These are phyloP conservation scores for Caenorhabditis imperialis DNA, from an alignment of 2,888 invertebrate genomes.

Conservation along the genomic window DNA sequence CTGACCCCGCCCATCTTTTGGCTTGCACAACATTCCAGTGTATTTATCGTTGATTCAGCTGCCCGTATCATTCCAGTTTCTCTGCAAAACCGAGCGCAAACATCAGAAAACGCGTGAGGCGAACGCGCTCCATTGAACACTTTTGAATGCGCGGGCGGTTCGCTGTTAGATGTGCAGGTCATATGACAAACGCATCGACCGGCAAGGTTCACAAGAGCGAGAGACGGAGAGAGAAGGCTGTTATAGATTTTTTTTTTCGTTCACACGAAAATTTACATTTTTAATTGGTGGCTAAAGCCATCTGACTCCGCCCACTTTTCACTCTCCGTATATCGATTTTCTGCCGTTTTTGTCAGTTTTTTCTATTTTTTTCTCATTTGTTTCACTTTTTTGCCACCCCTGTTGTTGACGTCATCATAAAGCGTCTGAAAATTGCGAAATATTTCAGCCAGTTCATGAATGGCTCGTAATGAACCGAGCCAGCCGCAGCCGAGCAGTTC, in stretches of 20 bases:
- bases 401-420: slow-evolving; percentile 15
- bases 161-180: slow-evolving; percentile 63
- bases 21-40: no score
- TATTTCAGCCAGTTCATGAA: slow-evolving; percentile 41
- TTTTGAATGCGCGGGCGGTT: slow-evolving; percentile 44
- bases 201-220: slow-evolving; percentile 31
- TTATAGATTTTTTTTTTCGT: slow-evolving; percentile 51
- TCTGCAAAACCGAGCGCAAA: slow-evolving; percentile 40
- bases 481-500: slow-evolving; percentile 53
- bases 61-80: slow-evolving; percentile 41
- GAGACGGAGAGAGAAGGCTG: no score
- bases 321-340: no score
- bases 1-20: no score
- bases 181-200: slow-evolving; percentile 28
- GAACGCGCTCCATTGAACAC: slow-evolving; percentile 44
- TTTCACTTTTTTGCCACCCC: background rate
- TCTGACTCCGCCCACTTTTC: no score
- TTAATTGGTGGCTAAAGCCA: no score
- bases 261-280: no score
- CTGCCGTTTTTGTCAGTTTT: no score
- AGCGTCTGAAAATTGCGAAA: slow-evolving; percentile 29
- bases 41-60: slow-evolving; percentile 40
- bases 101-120: slow-evolving; percentile 9
- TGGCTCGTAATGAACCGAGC: slow-evolving; percentile 53
- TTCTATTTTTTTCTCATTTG: no score